Evolutionary conservation across 2,113 vertebrate genomes (phyloP), one percentile per base, ranked within the genome.

Genomic region (Macrotus californicus): DNA sequence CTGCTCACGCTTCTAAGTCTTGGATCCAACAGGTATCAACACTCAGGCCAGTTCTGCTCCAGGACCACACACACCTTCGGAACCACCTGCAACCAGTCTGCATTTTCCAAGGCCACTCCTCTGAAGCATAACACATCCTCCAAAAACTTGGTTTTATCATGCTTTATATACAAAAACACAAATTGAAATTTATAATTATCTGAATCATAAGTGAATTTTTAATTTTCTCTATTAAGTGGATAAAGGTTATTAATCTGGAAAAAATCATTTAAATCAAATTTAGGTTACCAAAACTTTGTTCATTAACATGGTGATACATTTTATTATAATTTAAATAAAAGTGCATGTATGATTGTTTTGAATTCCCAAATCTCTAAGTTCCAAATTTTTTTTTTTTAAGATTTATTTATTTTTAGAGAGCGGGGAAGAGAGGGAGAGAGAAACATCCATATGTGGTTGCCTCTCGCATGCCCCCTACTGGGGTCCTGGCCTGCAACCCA

Each of bases 261-360:
- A 80, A 59, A 76, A 61, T 80, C n/a, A 52, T 21, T 61, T 93
- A 80, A 89, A 66, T 92, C 67, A 77, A 89, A 82, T 82, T 59
- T 39, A 92, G 46, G 29, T 52, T 66, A 89, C 48, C 39, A 82
- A 43, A 92, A 86, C 31, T 86, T 59, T 91, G 46, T 67, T 61
- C 70, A 77, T 52, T 82, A 77, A 52, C 34, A 73, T 3, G 34
- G 10, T 81, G 43, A 76, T 43, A 43, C 2, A 75, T 85, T 87
- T 96, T 84, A 61, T 22, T 73, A 70, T 46, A 80, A 80, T 75
- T 93, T 94, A 90, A 69, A 79, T 87, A 87, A 52, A 91, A 93
- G 39, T 79, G 19, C 22, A 80, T 73, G 34, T 12, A 34, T 94
- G 34, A 46, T 75, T 64, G 72, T 66, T 77, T 94, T 93, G 9